Conservation (phyloP, 1,140 invertebrate species). For the Caenorhabditis remanei region DNA sequence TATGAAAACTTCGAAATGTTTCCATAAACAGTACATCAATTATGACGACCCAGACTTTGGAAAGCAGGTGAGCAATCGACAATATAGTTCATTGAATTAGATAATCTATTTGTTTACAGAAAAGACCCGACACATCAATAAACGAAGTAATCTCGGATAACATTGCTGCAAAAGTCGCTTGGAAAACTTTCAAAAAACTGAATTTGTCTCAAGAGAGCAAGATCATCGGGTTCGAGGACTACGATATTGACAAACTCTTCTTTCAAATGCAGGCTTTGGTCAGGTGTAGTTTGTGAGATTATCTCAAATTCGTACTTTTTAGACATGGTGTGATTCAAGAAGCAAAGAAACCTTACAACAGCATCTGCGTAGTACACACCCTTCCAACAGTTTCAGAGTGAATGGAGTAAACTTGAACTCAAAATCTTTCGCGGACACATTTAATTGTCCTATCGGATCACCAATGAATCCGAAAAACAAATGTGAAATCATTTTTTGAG, state of each 20-base stretch:
- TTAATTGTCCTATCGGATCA: conserved; percentile 79
- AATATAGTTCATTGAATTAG: too few species aligned
- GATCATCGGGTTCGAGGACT: not conserved
- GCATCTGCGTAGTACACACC: too few species aligned
- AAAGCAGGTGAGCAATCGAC: too few species aligned
- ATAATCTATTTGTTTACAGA: not conserved
- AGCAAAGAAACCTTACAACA: too few species aligned
- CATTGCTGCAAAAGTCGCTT: not conserved
- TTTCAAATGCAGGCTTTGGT: not conserved
- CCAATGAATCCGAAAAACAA: conserved; percentile 81
- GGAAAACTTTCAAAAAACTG: not conserved
- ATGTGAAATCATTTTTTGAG: conserved; percentile 73
- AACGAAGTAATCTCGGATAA: not conserved
- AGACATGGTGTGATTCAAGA: too few species aligned
- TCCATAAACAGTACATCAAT: too few species aligned
- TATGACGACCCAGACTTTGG: too few species aligned
- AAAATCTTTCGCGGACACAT: conserved; percentile 79
- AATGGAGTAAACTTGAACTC: conserved; percentile 81
- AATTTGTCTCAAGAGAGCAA: not conserved
- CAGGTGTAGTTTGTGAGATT: not conserved
- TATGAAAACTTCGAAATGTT: too few species aligned
- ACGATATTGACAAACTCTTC: not conserved
- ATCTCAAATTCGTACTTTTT: not conserved
- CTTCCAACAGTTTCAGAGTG: conserved; percentile 79
- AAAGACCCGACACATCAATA: not conserved